Evolutionary conservation across 2,888 invertebrate genomes (phyloP).

Genomic region (Papilio gigon): DNA sequence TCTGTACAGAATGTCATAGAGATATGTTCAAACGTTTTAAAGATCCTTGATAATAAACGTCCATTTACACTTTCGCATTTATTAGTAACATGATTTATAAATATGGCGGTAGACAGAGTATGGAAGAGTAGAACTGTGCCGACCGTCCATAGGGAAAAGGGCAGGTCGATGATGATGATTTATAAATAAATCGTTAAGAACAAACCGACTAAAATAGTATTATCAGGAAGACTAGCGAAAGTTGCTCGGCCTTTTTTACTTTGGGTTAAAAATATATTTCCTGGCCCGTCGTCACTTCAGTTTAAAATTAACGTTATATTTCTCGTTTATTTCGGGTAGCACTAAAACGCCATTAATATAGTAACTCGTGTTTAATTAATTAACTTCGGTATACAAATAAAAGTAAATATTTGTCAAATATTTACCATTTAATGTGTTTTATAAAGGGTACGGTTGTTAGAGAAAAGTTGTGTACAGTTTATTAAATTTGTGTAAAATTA

Average conservation of each 20-base stretch:
- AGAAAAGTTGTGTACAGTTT: background rate
- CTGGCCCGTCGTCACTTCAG: slow-evolving; percentile 29
- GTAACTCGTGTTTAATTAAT: slow-evolving; percentile 24
- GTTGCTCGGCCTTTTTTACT: slow-evolving; percentile 36
- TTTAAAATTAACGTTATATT: slow-evolving; percentile 38
- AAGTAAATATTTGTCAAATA: slow-evolving; percentile 14
- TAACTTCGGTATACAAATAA: slow-evolving; percentile 5
- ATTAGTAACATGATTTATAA: too few relatives aligned
- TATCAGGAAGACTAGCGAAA: slow-evolving; percentile 39
- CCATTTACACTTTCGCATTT: too few relatives aligned
- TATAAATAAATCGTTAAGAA: slow-evolving; percentile 13
- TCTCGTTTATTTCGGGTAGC: slow-evolving; percentile 33
- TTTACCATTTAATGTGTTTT: background rate
- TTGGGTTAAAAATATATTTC: slow-evolving; percentile 31
- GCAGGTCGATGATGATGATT: too few relatives aligned
- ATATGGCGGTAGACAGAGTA: too few relatives aligned
- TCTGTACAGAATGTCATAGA: too few relatives aligned
- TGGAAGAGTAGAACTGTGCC: too few relatives aligned
- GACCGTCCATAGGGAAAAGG: too few relatives aligned
- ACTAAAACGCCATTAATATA: slow-evolving; percentile 30
- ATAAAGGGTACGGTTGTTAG: background rate
- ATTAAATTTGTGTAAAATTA: too few relatives aligned
- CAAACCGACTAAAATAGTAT: slow-evolving; percentile 34
- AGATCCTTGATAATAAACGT: too few relatives aligned
- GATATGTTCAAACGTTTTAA: too few relatives aligned